Evolutionary conservation across 1,140 invertebrate genomes (phyloP).

Genomic region (Tetraneura akinire): DNA sequence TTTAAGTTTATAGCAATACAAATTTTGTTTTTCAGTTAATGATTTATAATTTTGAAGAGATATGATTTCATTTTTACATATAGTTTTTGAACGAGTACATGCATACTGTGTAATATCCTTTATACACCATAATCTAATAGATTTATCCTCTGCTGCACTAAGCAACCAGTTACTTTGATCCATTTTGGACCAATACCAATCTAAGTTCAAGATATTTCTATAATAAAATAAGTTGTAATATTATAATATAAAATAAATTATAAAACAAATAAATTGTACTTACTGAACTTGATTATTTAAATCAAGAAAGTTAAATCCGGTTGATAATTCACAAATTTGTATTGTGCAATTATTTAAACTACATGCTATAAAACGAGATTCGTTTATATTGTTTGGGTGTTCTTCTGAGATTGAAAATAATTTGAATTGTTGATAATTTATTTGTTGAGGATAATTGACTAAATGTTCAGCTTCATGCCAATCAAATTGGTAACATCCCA

Average conservation of each 20-base stretch:
- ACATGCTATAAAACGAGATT: slow-evolving; percentile 12
- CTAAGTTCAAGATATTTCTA: slow-evolving; percentile 5
- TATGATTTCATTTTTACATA: slow-evolving; percentile 15
- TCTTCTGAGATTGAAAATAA: slow-evolving; percentile 20
- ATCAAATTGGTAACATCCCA: not conserved
- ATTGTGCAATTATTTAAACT: slow-evolving; percentile 38
- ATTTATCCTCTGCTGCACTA: slow-evolving; percentile 30
- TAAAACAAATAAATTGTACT: not conserved
- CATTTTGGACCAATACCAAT: slow-evolving; percentile 36
- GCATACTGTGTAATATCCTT: not conserved
- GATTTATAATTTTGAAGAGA: slow-evolving; percentile 31
- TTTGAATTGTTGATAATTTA: not conserved
- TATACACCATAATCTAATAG: slow-evolving; percentile 37
- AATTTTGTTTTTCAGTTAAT: slow-evolving; percentile 3
- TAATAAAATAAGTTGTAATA: not conserved
- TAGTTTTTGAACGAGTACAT: slow-evolving; percentile 6
- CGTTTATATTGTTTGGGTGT: not conserved
- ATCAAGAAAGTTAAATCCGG: slow-evolving; percentile 18
- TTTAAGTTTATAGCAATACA: slow-evolving; percentile 32
- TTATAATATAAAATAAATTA: not conserved
- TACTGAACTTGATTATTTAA: slow-evolving; percentile 33
- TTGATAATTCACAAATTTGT: slow-evolving; percentile 23
- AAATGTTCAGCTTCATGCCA: not conserved
- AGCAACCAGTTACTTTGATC: slow-evolving; percentile 35
- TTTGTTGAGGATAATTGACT: not conserved